phyloP scores from a whole-genome alignment of 2,888 invertebrate genomes.

The Lasioglossum malachurum region DNA sequence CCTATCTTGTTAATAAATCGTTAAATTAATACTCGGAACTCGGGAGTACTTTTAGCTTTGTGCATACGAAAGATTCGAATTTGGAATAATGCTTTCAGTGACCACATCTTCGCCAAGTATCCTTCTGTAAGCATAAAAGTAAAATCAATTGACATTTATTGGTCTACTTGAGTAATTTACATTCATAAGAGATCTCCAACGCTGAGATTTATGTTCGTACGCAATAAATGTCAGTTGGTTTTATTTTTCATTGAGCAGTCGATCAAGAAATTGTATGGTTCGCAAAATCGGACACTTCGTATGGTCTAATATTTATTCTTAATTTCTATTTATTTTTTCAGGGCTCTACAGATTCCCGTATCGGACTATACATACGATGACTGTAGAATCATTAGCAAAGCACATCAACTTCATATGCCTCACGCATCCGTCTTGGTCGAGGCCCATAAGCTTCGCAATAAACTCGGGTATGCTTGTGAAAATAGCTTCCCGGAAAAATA shows the following conservation, averaged over 20 bases:
- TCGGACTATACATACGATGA: conserved; percentile 97
- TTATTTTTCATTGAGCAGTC: not conserved
- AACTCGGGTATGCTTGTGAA: conserved; percentile 88
- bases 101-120: not conserved
- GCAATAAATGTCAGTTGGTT: not conserved
- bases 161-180: not conserved
- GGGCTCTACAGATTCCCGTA: conserved; percentile 93
- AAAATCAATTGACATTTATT: not conserved
- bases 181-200: not conserved
- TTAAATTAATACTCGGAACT: not conserved
- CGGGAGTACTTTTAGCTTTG: not conserved
- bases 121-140: not conserved
- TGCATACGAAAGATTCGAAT: not conserved
- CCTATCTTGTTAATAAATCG: conserved; percentile 54
- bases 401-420: conserved; percentile 93
- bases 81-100: not conserved
- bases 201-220: not conserved
- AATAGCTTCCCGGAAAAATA: not conserved
- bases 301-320: not conserved
- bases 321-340: conserved; percentile 84
- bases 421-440: conserved; percentile 91
- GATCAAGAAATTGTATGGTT: not conserved
- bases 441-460: conserved; percentile 91
- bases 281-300: too few relatives aligned
- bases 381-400: conserved; percentile 93